Conservation (phyloP, 2,113 vertebrate genomes). For the Callaeas wilsoni region DNA sequence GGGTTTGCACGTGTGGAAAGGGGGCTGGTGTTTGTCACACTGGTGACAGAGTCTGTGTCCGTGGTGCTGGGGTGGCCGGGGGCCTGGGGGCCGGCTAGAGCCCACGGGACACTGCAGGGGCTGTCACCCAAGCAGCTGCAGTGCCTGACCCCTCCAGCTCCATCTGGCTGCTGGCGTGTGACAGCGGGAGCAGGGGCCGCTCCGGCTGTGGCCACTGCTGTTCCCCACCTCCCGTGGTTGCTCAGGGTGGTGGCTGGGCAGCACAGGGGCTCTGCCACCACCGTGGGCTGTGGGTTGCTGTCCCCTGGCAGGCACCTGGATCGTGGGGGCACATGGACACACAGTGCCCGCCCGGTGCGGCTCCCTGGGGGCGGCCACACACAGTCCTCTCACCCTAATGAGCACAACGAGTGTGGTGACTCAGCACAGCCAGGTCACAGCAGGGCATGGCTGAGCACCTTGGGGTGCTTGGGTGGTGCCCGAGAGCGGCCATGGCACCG, state of each 20-base stretch:
- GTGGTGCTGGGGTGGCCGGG: rapidly evolving
- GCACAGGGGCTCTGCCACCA: background rate
- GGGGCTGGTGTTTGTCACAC: rapidly evolving
- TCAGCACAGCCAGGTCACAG: background rate
- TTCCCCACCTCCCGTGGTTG: background rate
- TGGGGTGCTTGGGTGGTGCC: background rate
- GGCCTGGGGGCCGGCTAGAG: background rate
- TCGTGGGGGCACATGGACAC: rapidly evolving
- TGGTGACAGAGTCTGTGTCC: background rate
- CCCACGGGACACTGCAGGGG: rapidly evolving
- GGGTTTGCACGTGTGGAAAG: background rate
- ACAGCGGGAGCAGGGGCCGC: rapidly evolving
- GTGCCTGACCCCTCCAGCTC: background rate
- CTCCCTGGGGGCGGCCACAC: rapidly evolving
- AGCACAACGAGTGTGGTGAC: rapidly evolving
- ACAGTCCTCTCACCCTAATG: rapidly evolving
- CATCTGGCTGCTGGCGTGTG: background rate
- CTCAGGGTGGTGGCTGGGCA: background rate
- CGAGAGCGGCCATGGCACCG: rapidly evolving
- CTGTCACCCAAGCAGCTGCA: background rate
- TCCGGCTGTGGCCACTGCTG: background rate
- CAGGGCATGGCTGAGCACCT: rapidly evolving
- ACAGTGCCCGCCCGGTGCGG: rapidly evolving
- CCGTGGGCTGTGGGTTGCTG: background rate
- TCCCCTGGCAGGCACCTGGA: slow-evolving; percentile 37